Evolutionary conservation across 1,140 invertebrate genomes (phyloP).

Genomic region (Drosophila truncata): DNA sequence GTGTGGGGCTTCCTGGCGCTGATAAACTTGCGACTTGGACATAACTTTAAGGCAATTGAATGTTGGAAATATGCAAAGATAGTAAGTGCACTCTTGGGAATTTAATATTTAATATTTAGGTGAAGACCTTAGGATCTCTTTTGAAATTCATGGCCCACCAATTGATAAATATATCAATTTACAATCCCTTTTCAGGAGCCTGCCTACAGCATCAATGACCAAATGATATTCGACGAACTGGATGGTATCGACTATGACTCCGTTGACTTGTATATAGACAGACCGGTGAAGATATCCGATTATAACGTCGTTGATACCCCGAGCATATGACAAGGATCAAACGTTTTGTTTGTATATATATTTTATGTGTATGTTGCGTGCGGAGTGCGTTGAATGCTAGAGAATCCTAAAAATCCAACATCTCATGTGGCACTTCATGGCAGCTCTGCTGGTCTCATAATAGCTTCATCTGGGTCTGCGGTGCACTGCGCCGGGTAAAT

Average conservation of each 20-base stretch:
- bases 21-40: constrained; percentile 56
- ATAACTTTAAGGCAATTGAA: constrained; percentile 62
- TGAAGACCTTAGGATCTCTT: not conserved
- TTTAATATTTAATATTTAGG: not conserved
- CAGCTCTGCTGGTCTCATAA: constrained; percentile 21
- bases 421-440: constrained; percentile 1
- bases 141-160: not conserved
- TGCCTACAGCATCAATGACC: constrained; percentile 27
- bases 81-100: constrained; percentile 43
- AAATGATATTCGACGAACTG: constrained; percentile 60
- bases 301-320: not conserved
- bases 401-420: constrained; percentile 17
- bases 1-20: constrained; percentile 71
- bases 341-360: constrained; percentile 12
- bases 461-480: constrained; percentile 29
- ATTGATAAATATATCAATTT: not conserved
- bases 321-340: not conserved
- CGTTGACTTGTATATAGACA: constrained; percentile 62
- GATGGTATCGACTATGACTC: constrained; percentile 54
- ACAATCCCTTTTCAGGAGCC: constrained; percentile 45
- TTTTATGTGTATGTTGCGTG: constrained; percentile 18
- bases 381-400: not conserved
- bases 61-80: constrained; percentile 76
- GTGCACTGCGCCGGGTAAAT: not conserved
- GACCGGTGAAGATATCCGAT: not conserved